phyloP scores from a whole-genome alignment of 2,797 vertebrate species.

The Scolopax bukidnonensis region DNA sequence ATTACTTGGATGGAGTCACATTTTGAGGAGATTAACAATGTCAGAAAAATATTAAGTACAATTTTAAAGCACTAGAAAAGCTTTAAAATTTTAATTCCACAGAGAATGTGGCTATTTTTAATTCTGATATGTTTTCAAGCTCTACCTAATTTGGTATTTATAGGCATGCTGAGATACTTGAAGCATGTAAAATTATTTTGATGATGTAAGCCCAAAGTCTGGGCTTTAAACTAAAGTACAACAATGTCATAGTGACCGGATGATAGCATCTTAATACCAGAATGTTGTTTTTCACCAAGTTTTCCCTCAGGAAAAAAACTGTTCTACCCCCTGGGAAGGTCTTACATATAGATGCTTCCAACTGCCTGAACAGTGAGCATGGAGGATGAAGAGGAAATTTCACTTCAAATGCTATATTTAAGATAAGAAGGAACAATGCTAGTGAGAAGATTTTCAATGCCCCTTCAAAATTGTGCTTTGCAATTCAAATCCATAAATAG shows the following conservation, averaged over 20 bases:
- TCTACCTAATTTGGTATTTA: slow-evolving; percentile 10
- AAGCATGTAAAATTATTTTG: slow-evolving; percentile 20
- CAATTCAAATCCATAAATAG: neutral
- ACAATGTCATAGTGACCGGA: slow-evolving; percentile 9
- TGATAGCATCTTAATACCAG: neutral
- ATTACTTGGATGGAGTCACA: neutral
- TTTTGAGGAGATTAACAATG: neutral
- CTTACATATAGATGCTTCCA: neutral
- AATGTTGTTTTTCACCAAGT: neutral
- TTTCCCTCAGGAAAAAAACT: neutral
- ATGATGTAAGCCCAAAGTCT: neutral
- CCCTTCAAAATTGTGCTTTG: neutral
- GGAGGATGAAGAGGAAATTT: neutral
- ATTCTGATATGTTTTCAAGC: neutral
- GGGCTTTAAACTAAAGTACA: slow-evolving; percentile 3
- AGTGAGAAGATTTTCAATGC: neutral
- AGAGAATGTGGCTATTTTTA: neutral
- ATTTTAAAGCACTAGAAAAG: neutral
- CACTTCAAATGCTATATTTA: neutral
- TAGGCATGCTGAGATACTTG: slow-evolving; percentile 1
- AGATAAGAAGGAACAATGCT: neutral
- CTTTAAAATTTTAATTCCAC: neutral
- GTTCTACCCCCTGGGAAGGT: neutral
- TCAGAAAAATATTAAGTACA: neutral
- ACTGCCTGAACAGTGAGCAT: neutral